phyloP scores from a whole-genome alignment of 2,113 vertebrate genomes.

The Syngnathoides biaculeatus region DNA sequence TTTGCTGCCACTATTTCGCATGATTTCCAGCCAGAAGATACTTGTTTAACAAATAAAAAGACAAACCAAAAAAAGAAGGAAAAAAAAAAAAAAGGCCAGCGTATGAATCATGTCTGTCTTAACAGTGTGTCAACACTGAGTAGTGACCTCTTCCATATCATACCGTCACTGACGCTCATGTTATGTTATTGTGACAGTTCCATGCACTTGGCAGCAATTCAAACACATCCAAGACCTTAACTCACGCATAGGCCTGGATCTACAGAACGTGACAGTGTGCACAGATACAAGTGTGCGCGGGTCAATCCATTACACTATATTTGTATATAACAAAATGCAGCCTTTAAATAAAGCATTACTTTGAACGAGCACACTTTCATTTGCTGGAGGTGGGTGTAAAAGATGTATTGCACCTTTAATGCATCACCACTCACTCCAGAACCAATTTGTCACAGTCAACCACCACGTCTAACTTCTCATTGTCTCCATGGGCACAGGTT shows the following conservation, averaged over 20 bases:
- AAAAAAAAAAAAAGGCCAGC: background rate
- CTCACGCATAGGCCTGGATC: constrained; percentile 31
- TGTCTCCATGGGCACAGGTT: constrained; percentile 50
- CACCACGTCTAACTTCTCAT: constrained; percentile 66
- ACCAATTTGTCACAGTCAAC: constrained; percentile 50
- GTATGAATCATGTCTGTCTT: background rate
- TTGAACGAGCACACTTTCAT: constrained; percentile 10
- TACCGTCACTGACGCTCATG: constrained; percentile 15
- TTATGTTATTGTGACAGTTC: too few species aligned
- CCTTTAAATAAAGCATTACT: constrained; percentile 14
- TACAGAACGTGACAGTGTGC: constrained; percentile 16
- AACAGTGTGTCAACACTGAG: background rate
- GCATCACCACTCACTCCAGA: constrained; percentile 43
- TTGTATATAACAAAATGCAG: constrained; percentile 34
- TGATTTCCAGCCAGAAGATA: background rate
- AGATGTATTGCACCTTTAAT: constrained; percentile 39
- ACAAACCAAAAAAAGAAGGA: too few species aligned
- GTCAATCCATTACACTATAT: constrained; percentile 57
- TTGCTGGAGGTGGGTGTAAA: constrained; percentile 21
- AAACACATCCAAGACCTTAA: constrained; percentile 17
- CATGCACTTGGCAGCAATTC: background rate
- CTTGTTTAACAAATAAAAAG: background rate
- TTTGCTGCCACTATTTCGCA: too few species aligned
- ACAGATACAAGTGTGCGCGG: constrained; percentile 19
- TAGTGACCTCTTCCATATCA: constrained; percentile 4